Base-by-base conservation (phyloP, 2,797 vertebrate genomes). In the Anableps anableps region DNA sequence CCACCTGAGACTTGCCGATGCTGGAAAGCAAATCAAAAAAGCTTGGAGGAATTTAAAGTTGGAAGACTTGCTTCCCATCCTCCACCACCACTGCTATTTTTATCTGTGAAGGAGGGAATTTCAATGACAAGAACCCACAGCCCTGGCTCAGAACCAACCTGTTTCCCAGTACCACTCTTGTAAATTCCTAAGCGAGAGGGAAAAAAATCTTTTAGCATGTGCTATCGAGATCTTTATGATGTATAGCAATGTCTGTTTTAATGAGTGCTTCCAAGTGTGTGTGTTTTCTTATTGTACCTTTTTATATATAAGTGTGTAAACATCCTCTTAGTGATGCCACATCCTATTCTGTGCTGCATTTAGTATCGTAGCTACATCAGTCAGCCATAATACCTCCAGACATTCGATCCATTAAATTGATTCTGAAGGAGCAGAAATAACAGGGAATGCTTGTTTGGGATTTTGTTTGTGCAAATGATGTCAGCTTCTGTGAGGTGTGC, bases 391-490 rank as follows among this genome's bases (percentile, higher is more conserved):
- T 89, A 91, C 84, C 80, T 85, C 74, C 76, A 88, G 91, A 95
- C 94, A 94, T 95, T 90, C 78, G 84, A 95, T 95, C 94, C 91
- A 93, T 95, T 93, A 94, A 86, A 92, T 91, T 93, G 93, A 95
- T 93, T 89, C 89, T 89, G 87, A 91, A 86, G 80, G 85, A 92
- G 85, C 83, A 88, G 83, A 90, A 92, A 91, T 88, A 92, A 90
- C 84, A 88, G 83, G 88, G 81, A 85, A 81, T 80, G 85, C 80
- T 71, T 76, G 72, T 86, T 88, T 76, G 80, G 78, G 82, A 64
- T 83, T 87, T 83, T 83, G 75, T 79, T 91, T 90, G 85, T 83
- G 87, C 85, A 86, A 89, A 82, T 70, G 29, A 58, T 72, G 79
- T 85, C 83, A 83, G 77, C 75, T 82, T 83, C 55, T 84, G 83